Conservation (phyloP, 23 tunicate species). For the Ascidia mentula region DNA sequence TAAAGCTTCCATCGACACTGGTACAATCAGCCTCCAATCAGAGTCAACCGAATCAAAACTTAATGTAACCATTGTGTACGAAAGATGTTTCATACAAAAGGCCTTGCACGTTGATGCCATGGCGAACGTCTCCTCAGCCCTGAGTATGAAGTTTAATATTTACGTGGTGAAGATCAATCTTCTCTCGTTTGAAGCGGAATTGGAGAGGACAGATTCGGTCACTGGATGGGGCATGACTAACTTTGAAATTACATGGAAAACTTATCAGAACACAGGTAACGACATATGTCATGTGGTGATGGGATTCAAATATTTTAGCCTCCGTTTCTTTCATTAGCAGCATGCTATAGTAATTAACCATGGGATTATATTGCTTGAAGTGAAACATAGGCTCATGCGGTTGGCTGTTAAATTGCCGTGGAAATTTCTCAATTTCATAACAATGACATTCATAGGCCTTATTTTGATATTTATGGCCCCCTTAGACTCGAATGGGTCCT, state of each 20-base stretch:
- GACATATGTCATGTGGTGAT: not conserved
- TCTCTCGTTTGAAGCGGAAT: not conserved
- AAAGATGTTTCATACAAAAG: not conserved
- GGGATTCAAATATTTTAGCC: not conserved
- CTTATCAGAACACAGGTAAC: not conserved
- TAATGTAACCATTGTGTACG: not conserved
- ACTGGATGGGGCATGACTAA: not conserved
- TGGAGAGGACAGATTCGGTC: not conserved
- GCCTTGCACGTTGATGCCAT: not conserved
- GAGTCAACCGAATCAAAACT: not conserved
- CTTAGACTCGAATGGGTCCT: too few species aligned
- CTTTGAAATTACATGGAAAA: not conserved
- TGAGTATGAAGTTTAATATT: not conserved
- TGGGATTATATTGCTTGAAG: too few species aligned
- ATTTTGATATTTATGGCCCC: too few species aligned
- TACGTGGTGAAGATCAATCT: not conserved
- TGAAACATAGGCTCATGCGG: too few species aligned
- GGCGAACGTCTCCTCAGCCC: not conserved
- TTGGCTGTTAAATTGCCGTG: too few species aligned
- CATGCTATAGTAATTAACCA: too few species aligned
- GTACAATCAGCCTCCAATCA: not conserved
- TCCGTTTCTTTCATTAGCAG: not conserved
- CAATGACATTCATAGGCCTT: too few species aligned
- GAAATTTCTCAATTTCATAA: too few species aligned
- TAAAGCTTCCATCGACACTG: not conserved